phyloP scores from a whole-genome alignment of 2,113 vertebrate genomes.

The Empidonax traillii region DNA sequence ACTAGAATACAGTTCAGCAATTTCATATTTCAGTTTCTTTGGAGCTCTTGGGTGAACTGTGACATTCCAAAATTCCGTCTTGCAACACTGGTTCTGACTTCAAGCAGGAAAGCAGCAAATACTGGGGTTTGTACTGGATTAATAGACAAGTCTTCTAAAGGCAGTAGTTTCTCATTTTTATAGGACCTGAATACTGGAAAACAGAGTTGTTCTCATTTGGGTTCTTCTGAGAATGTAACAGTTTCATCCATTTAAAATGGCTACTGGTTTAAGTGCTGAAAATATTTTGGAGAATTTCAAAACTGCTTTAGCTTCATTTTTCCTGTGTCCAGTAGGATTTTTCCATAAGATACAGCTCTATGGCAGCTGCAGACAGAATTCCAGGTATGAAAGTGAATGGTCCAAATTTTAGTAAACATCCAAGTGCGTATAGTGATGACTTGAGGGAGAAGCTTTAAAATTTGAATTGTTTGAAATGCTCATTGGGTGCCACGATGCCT shows the following conservation, averaged over 20 bases:
- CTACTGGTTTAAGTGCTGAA: neutral
- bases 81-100: neutral
- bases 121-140: neutral
- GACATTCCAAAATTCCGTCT: neutral
- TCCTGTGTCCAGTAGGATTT: neutral
- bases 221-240: neutral
- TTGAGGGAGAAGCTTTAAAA: neutral
- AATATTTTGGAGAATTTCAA: neutral
- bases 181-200: neutral
- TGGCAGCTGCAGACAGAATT: neutral
- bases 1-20: neutral
- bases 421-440: neutral
- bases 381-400: neutral
- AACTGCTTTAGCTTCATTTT: neutral
- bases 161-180: neutral
- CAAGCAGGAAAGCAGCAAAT: neutral
- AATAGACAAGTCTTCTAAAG: neutral
- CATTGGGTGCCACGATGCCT: neutral
- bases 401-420: neutral
- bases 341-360: neutral
- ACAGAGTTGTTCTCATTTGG: neutral
- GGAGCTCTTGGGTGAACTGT: neutral
- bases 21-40: neutral
- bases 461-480: neutral
- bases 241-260: neutral